phyloP scores from a whole-genome alignment of 2,797 vertebrate genomes.

The Megaceryle alcyon region DNA sequence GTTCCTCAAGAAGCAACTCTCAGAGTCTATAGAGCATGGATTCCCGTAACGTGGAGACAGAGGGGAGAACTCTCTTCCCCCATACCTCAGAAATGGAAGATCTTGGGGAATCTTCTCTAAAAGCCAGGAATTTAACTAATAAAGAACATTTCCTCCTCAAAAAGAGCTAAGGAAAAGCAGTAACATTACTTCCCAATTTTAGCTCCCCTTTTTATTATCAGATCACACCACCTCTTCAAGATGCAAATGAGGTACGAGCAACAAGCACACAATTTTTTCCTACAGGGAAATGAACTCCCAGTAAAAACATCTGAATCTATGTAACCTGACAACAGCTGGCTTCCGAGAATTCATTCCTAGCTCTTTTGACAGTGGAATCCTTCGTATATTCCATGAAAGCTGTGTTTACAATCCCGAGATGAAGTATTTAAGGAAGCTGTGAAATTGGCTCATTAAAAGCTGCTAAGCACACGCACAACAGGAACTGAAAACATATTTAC shows the following conservation, averaged over 20 bases:
- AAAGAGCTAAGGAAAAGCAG: background rate
- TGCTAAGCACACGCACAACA: background rate
- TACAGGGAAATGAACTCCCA: background rate
- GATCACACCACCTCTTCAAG: background rate
- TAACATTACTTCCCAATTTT: background rate
- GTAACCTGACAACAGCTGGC: background rate
- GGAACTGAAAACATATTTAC: background rate
- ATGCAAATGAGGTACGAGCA: background rate
- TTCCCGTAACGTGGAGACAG: background rate
- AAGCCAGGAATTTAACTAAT: background rate
- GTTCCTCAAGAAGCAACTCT: background rate
- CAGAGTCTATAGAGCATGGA: background rate
- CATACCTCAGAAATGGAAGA: background rate
- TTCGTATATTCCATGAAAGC: background rate
- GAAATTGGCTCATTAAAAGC: background rate
- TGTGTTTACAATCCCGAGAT: background rate
- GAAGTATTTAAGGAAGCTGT: background rate
- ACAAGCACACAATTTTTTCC: background rate
- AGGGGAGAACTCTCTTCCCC: background rate
- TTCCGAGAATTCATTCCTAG: background rate
- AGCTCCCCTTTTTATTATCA: background rate
- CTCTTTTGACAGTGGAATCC: background rate
- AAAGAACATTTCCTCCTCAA: background rate
- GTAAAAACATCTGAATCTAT: background rate
- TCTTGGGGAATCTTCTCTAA: background rate